Evolutionary conservation across 2,888 invertebrate species (phyloP).

Genomic region (Nipponacmea schrenckii): DNA sequence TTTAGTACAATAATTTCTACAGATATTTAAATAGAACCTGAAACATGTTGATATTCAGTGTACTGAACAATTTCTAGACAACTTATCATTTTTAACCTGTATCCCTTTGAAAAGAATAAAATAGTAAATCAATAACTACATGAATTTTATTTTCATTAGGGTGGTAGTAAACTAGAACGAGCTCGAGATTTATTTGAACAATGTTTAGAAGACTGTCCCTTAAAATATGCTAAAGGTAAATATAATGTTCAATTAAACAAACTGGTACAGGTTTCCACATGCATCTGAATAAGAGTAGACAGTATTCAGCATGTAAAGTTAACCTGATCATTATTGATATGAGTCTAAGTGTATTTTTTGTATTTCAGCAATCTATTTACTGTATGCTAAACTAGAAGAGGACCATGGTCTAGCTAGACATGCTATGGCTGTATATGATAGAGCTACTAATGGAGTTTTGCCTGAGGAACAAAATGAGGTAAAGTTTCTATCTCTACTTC

Average conservation of each 20-base stretch:
- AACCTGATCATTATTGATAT: neutral
- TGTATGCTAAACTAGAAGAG: constrained; percentile 98
- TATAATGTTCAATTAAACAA: neutral
- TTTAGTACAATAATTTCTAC: too few relatives aligned
- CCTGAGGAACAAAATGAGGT: constrained; percentile 92
- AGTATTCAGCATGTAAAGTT: neutral
- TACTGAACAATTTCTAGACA: too few relatives aligned
- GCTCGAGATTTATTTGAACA: constrained; percentile 98
- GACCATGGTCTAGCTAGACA: constrained; percentile 97
- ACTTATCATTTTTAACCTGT: too few relatives aligned
- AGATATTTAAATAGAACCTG: too few relatives aligned
- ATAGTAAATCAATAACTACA: too few relatives aligned
- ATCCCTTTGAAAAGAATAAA: too few relatives aligned
- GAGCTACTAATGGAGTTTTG: constrained; percentile 91
- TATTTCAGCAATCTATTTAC: constrained; percentile 78
- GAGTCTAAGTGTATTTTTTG: too few relatives aligned
- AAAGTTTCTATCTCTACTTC: constrained; percentile 27
- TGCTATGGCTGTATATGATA: constrained; percentile 98
- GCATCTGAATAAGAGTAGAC: neutral
- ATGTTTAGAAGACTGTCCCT: constrained; percentile 94
- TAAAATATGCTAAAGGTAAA: constrained; percentile 89
- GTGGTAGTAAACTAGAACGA: constrained; percentile 93
- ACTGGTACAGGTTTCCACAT: neutral
- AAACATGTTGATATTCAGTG: too few relatives aligned
- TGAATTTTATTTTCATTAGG: constrained; percentile 57